Evolutionary conservation across 2,888 invertebrate genomes (phyloP).

Genomic region (Cheilosia grossa): DNA sequence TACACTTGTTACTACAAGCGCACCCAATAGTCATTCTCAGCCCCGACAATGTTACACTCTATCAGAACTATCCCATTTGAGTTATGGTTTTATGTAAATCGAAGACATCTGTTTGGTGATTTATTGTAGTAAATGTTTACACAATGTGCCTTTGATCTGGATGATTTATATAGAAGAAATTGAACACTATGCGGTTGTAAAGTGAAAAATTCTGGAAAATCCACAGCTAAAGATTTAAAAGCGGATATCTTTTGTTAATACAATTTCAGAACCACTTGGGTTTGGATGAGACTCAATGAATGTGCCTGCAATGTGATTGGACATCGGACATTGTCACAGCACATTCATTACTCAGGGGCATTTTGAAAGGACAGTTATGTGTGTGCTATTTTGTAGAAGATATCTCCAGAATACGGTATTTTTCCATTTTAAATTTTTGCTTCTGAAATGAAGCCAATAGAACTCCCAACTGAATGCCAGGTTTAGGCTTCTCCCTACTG

Average conservation of each 20-base stretch:
- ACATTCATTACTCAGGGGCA: too few species aligned
- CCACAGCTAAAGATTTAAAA: neutral
- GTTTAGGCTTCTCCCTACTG: too few species aligned
- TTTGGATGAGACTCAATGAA: neutral
- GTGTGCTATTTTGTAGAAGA: too few species aligned
- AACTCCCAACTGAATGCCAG: too few species aligned
- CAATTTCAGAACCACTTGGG: too few species aligned
- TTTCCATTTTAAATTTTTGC: too few species aligned
- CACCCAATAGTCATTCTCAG: constrained; percentile 5
- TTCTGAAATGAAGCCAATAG: too few species aligned
- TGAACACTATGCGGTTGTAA: neutral
- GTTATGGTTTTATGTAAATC: constrained; percentile 1
- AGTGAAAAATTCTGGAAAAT: neutral
- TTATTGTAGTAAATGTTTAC: neutral
- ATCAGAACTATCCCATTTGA: neutral
- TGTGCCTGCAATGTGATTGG: too few species aligned
- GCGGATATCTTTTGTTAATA: neutral
- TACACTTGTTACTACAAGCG: constrained; percentile 36
- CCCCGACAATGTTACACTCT: constrained; percentile 12
- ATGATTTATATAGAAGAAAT: constrained; percentile 5
- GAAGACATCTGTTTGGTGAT: constrained; percentile 18
- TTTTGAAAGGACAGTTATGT: too few species aligned
- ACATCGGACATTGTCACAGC: too few species aligned
- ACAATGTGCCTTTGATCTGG: constrained; percentile 3
- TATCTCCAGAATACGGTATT: too few species aligned